Base-by-base conservation (phyloP, 2,797 vertebrate species). In the Craterocephalus amniculus region DNA sequence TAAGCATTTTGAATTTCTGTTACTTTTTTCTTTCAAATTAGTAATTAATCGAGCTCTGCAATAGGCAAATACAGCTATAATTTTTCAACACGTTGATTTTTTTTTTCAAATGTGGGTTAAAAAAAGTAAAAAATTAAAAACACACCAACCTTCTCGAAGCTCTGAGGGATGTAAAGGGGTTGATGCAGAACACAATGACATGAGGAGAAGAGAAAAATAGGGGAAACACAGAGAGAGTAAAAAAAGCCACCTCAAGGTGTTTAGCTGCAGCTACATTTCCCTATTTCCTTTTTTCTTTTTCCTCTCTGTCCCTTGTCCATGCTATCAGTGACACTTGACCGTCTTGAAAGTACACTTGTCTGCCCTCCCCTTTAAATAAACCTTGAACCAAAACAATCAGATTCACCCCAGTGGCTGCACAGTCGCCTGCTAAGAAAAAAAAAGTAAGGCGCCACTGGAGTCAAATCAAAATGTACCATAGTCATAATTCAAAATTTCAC, bases 81-180 rank as follows among this genome's bases (percentile, higher is more conserved):
- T 71, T 92, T 91, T 88, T 84, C 84, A 92, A 92, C 91, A 93
- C 89, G 89, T 92, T 90, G 72, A 92, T 89, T 63, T 70, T 85
- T 89, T 79, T 84, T 84, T 78, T 96, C 94, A 96, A 96, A 97
- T 97, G 96, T 96, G 97, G 97, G 97, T 97, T 98, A 96, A 98
- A 97, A 97, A 98, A 99, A 98, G 97, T 97, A 97, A 97, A 99
- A 99, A 97, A 96, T 95, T 96, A 98, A 99, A 97, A 97, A 96
- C 97, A 99, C 97, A 99, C 97, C 97, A 99, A 99, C 97, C 97
- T 99, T 99, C 97, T 99, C 97, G 97, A 96, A 98, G 97, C 96
- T 99, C 97, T 99, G 97, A 97, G 97, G 97, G 96, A 98, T 99
- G 97, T 97, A 96, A 98, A 97, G 95, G 97, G 97, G 96, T 99